A percentile compares a stretch with the other conserved stretches of the same genome.
phyloP scores from a whole-genome alignment of 2,113 vertebrate species.

The Siniperca knerii region DNA sequence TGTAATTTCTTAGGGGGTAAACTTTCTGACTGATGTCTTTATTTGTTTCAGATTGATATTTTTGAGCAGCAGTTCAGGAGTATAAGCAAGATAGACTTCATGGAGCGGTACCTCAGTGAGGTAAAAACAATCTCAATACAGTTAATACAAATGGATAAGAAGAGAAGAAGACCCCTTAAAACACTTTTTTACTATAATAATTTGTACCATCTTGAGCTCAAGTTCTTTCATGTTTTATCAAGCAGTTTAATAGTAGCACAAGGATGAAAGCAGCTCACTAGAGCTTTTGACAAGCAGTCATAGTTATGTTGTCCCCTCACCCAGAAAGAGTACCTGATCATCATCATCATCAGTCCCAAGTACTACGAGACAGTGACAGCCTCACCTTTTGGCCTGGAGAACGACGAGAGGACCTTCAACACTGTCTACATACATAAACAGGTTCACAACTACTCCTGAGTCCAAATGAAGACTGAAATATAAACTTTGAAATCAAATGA shows the following conservation, averaged over 20 bases:
- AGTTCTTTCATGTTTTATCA: not conserved
- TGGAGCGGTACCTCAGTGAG: conserved; percentile 87
- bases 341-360: conserved; percentile 89
- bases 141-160: not conserved
- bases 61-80: conserved; percentile 87
- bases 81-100: conserved; percentile 89
- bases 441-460: conserved; percentile 21
- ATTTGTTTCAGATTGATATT: conserved; percentile 83
- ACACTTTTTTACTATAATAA: not conserved
- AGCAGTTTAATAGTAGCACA: not conserved
- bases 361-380: conserved; percentile 84
- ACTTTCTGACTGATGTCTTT: not conserved
- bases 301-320: not conserved
- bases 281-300: not conserved
- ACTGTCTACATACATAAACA: conserved; percentile 88
- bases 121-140: conserved; percentile 54
- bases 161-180: not conserved
- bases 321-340: conserved; percentile 88
- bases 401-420: conserved; percentile 85
- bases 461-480: too few species aligned
- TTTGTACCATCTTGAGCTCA: not conserved
- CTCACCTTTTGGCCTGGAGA: conserved; percentile 70
- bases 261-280: not conserved
- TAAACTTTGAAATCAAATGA: not conserved
- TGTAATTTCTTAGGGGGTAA: not conserved